Conservation (phyloP, 2,888 invertebrate genomes). For the Trisateles emortualis region DNA sequence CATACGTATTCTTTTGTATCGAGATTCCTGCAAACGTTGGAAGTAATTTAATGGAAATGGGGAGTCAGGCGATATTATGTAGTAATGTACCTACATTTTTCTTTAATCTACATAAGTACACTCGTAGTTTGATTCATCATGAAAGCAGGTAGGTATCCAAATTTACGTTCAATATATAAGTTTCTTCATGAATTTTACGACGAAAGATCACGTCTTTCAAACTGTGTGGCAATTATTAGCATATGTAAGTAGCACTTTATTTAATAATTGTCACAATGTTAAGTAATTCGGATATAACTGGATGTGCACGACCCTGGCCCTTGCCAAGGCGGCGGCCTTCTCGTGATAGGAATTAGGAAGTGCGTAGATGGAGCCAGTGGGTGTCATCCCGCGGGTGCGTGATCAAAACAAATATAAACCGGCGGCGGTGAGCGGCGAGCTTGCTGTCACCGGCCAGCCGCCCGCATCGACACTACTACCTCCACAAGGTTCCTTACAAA, state of each 20-base stretch:
- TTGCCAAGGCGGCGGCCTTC: constrained; percentile 42
- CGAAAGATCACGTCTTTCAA: too few relatives aligned
- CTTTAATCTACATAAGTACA: too few relatives aligned
- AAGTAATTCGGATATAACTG: constrained; percentile 38
- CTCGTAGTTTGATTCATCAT: too few relatives aligned
- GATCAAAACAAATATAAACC: constrained; percentile 72
- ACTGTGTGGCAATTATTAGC: background rate
- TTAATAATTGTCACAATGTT: constrained; percentile 27
- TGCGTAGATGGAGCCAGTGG: constrained; percentile 50
- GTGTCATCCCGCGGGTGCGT: constrained; percentile 64
- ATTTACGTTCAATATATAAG: too few relatives aligned
- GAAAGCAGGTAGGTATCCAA: too few relatives aligned
- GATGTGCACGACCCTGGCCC: constrained; percentile 46
- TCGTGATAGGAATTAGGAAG: constrained; percentile 59
- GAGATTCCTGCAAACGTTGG: too few relatives aligned
- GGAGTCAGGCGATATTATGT: constrained; percentile 6
- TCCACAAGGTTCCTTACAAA: constrained; percentile 7
- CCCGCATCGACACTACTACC: constrained; percentile 11
- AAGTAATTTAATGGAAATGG: constrained; percentile 14
- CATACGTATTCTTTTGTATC: background rate
- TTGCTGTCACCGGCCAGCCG: constrained; percentile 52
- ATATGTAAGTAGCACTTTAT: constrained; percentile 11
- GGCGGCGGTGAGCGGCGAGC: constrained; percentile 46
- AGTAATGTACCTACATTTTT: too few relatives aligned
- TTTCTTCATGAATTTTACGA: too few relatives aligned